These are phyloP conservation scores for Lasiommata megera DNA, from an alignment of 2,888 invertebrate genomes.

Conservation along the genomic window DNA sequence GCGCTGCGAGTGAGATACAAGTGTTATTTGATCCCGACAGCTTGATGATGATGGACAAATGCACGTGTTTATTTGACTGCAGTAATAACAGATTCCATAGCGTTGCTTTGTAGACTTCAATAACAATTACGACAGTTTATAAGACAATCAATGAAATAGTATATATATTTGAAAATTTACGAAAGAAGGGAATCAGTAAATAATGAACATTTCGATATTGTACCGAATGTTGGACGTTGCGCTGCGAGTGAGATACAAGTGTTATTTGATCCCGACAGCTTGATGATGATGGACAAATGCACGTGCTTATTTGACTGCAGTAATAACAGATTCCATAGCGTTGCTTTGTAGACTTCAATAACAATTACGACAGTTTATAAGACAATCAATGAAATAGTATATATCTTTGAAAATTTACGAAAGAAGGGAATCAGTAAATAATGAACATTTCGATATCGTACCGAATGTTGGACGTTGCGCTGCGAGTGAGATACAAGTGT, in stretches of 20 bases:
- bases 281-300: not conserved
- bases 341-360: too few species aligned
- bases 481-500: not conserved
- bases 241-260: not conserved
- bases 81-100: too few species aligned
- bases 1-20: conserved; percentile 5
- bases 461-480: conserved; percentile 27
- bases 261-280: not conserved
- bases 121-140: too few species aligned
- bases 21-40: not conserved
- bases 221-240: conserved; percentile 29
- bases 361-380: too few species aligned
- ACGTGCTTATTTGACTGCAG: not conserved
- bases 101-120: too few species aligned
- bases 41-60: not conserved
- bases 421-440: too few species aligned
- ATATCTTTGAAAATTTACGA: too few species aligned
- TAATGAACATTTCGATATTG: conserved; percentile 30
- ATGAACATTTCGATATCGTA: conserved; percentile 31
- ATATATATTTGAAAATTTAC: too few species aligned
- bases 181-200: too few species aligned
- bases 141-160: too few species aligned
- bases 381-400: too few species aligned
- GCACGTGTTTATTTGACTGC: not conserved
- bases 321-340: too few species aligned